These are phyloP conservation scores for Monodelphis domestica DNA, from an alignment of 2,797 vertebrate species.

Conservation along the genomic window DNA sequence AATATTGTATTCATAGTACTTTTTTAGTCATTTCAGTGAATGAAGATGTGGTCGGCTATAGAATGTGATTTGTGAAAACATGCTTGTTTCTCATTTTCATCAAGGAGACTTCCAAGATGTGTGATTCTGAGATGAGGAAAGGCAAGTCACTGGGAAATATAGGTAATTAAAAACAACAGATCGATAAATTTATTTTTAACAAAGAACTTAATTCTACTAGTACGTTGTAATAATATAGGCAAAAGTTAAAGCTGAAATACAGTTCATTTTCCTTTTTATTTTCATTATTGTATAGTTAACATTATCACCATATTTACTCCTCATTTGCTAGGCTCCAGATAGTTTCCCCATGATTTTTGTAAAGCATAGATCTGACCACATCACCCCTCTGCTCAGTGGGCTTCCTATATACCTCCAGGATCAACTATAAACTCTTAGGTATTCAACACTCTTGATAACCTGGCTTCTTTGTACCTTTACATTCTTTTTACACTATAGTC, in stretches of 20 bases:
- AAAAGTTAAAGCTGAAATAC: neutral
- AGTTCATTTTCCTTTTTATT: neutral
- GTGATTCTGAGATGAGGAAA: neutral
- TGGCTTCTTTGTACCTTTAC: too few species aligned
- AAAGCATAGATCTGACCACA: neutral
- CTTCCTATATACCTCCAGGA: neutral
- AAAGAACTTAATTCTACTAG: neutral
- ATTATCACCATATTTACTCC: neutral
- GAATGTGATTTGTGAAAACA: neutral
- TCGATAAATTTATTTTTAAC: neutral
- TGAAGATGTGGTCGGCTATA: neutral
- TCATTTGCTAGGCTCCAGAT: neutral
- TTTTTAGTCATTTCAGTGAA: neutral
- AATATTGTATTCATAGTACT: neutral
- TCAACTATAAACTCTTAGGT: neutral
- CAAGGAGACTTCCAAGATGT: neutral
- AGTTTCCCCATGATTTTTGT: neutral
- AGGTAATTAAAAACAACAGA: neutral
- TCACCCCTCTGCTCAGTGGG: neutral
- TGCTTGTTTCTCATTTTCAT: neutral
- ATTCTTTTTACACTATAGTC: too few species aligned
- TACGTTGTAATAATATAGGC: neutral
- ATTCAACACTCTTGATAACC: neutral
- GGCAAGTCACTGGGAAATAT: neutral
- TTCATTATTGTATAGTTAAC: neutral